These are phyloP conservation scores for Cassiopea xamachana DNA, from an alignment of 30 jellyfish, hydroid and myxozoan species.

Conservation along the genomic window DNA sequence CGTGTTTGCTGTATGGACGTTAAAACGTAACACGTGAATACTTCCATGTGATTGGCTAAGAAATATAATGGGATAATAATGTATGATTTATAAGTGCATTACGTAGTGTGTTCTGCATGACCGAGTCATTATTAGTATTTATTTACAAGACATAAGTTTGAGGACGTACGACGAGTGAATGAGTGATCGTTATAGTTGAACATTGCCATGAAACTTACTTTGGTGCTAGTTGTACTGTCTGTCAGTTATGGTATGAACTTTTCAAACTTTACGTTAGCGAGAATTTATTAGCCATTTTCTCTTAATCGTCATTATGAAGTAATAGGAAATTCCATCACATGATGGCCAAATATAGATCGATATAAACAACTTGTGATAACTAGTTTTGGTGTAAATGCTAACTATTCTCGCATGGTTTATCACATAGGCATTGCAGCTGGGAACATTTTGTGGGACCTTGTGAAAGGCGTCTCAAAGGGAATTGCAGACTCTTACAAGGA, in stretches of 20 bases:
- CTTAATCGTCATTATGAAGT: not conserved
- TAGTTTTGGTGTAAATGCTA: not conserved
- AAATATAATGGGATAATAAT: no score
- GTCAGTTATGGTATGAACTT: not conserved
- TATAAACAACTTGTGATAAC: not conserved
- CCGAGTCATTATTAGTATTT: not conserved
- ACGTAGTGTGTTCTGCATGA: conserved; percentile 7
- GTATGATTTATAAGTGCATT: not conserved
- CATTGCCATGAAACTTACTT: not conserved
- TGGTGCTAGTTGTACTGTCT: not conserved
- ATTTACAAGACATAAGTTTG: not conserved
- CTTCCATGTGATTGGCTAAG: not conserved
- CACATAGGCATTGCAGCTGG: conserved; percentile 13
- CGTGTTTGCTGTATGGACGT: no score
- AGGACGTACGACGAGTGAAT: not conserved
- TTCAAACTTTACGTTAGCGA: not conserved
- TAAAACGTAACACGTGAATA: not conserved
- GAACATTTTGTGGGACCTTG: conserved; percentile 4
- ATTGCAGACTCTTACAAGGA: conserved; percentile 29
- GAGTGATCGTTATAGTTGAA: not conserved
- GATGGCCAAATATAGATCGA: not conserved
- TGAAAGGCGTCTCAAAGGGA: conserved; percentile 46
- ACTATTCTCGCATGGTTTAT: not conserved
- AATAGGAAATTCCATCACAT: not conserved
- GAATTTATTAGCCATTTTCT: not conserved